phyloP scores from a whole-genome alignment of 2,797 vertebrate species.

The Sylvilagus floridanus region DNA sequence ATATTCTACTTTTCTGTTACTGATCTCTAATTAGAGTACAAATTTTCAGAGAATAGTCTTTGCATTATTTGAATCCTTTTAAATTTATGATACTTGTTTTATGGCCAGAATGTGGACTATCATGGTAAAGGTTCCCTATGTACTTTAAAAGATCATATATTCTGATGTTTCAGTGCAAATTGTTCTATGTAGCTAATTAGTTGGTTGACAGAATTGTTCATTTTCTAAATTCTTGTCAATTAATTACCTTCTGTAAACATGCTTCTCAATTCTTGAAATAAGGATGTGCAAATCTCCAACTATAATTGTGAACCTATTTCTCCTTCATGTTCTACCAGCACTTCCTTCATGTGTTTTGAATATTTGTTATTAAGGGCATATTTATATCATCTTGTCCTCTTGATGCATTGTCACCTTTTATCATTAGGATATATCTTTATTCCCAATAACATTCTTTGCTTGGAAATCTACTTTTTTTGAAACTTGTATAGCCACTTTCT shows the following conservation, averaged over 20 bases:
- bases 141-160: neutral
- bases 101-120: neutral
- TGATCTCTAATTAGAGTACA: neutral
- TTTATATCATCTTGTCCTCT: neutral
- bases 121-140: neutral
- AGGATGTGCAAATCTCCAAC: neutral
- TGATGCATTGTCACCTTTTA: neutral
- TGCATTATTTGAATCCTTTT: neutral
- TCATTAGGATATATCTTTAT: constrained; percentile 12
- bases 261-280: constrained; percentile 18
- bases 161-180: neutral
- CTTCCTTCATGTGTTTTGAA: constrained; percentile 9
- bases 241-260: neutral
- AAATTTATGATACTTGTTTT: constrained; percentile 35
- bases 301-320: neutral
- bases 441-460: neutral
- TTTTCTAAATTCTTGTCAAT: neutral
- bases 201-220: neutral
- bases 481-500: neutral
- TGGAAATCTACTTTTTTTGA: constrained; percentile 36
- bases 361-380: neutral
- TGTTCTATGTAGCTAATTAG: neutral
- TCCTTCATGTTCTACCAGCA: neutral
- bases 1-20: neutral
- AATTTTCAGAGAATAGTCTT: neutral